A percentile compares a stretch with the other conserved stretches of the same genome.
Conservation (phyloP, 2,797 vertebrate species). For the Aselliscus stoliczkanus region DNA sequence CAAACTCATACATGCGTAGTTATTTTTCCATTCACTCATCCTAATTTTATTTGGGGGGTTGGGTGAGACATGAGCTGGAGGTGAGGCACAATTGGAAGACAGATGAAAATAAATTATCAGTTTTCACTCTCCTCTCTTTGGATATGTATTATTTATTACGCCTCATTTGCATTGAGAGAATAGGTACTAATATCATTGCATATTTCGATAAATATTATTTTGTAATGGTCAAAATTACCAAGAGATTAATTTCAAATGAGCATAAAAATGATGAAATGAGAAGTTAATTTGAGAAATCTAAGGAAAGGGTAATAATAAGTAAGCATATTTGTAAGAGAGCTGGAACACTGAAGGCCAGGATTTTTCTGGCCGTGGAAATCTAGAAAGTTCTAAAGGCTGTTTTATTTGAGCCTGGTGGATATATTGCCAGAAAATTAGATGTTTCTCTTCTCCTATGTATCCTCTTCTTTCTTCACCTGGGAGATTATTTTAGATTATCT, state of each 20-base stretch:
- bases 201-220: neutral
- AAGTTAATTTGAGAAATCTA: slow-evolving; percentile 4
- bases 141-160: neutral
- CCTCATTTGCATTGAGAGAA: neutral
- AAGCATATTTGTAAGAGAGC: neutral
- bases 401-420: neutral
- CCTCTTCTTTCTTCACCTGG: neutral
- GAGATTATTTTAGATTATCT: neutral
- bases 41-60: neutral
- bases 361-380: neutral
- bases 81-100: neutral
- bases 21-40: neutral
- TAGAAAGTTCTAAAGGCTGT: neutral
- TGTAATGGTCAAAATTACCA: neutral
- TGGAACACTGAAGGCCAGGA: neutral
- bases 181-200: neutral
- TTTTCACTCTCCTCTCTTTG: neutral
- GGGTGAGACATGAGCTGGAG: neutral
- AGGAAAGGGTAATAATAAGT: neutral
- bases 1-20: neutral
- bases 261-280: neutral
- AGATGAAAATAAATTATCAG: neutral
- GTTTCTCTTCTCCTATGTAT: neutral
- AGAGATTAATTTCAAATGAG: neutral
- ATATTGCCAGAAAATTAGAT: neutral